phyloP scores from a whole-genome alignment of 2,797 vertebrate genomes.

The Cercopithecus mitis region DNA sequence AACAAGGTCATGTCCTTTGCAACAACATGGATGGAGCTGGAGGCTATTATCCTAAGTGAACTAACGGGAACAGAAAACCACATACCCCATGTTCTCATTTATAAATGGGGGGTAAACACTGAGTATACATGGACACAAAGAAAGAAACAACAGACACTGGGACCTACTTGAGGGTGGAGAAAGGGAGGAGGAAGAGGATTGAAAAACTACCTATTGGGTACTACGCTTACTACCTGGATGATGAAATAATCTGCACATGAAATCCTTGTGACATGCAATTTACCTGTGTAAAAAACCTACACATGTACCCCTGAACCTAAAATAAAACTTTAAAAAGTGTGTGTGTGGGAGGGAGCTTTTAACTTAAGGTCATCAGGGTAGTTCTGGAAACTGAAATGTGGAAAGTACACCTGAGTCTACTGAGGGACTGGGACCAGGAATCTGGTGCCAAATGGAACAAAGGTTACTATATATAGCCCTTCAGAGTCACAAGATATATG shows the following conservation, averaged over 20 bases:
- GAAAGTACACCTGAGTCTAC: background rate
- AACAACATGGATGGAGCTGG: too few species aligned
- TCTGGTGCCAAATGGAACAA: background rate
- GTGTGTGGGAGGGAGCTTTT: background rate
- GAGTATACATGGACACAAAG: background rate
- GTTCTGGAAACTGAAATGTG: background rate
- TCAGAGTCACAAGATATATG: background rate
- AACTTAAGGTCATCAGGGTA: background rate
- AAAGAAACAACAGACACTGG: background rate
- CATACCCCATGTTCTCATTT: background rate
- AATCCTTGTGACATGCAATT: background rate
- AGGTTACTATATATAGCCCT: background rate
- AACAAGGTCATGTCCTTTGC: too few species aligned
- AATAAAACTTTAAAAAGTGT: background rate
- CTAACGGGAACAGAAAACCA: background rate
- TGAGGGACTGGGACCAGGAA: background rate
- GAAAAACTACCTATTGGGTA: background rate
- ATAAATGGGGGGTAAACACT: background rate
- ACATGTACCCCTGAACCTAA: background rate
- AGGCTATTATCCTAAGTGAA: too few species aligned
- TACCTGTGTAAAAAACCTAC: background rate
- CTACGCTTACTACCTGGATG: background rate
- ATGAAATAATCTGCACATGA: background rate
- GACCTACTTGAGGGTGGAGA: background rate
- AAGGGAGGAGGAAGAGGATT: background rate